phyloP scores from a whole-genome alignment of 1,140 invertebrate species.

The Phortica variegata region DNA sequence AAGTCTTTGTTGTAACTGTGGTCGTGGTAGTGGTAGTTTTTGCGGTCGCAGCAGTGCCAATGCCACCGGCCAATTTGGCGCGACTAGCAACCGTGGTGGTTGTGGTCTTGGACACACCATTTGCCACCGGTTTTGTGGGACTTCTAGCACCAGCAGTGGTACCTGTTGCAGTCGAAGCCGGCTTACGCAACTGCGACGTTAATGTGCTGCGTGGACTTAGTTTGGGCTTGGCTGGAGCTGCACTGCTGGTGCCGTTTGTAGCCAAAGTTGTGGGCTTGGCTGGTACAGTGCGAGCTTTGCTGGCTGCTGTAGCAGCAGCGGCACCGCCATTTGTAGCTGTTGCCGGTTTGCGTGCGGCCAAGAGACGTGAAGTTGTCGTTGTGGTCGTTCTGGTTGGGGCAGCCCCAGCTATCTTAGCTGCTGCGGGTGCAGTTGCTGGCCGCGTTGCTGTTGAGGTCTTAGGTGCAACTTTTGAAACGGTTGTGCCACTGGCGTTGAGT shows the following conservation, averaged over 20 bases:
- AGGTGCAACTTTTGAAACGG: constrained; percentile 18
- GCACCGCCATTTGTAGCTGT: constrained; percentile 6
- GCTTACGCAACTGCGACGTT: constrained; percentile 31
- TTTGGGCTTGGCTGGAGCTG: constrained; percentile 33
- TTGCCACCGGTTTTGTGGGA: constrained; percentile 34
- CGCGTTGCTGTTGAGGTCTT: constrained; percentile 9
- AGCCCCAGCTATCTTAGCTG: constrained; percentile 15
- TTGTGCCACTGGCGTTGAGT: constrained; percentile 17
- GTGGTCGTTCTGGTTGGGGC: constrained; percentile 22
- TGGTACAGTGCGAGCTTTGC: constrained; percentile 7
- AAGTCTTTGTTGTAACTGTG: constrained; percentile 44
- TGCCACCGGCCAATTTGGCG: constrained; percentile 22
- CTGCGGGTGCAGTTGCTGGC: constrained; percentile 16
- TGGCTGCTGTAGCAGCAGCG: constrained; percentile 1
- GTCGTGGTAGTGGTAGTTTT: constrained; percentile 22
- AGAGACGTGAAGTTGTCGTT: constrained; percentile 6
- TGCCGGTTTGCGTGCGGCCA: constrained; percentile 17
- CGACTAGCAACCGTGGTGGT: constrained; percentile 19
- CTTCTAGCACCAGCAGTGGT: constrained; percentile 27
- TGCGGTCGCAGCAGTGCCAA: background rate
- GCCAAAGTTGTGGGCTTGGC: background rate
- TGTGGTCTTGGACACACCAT: constrained; percentile 26
- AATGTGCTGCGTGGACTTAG: constrained; percentile 30
- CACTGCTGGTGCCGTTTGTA: background rate
- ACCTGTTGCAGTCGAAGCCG: constrained; percentile 10